phyloP scores from a whole-genome alignment of 2,888 invertebrate species.

The Scaptomyza tumidula region DNA sequence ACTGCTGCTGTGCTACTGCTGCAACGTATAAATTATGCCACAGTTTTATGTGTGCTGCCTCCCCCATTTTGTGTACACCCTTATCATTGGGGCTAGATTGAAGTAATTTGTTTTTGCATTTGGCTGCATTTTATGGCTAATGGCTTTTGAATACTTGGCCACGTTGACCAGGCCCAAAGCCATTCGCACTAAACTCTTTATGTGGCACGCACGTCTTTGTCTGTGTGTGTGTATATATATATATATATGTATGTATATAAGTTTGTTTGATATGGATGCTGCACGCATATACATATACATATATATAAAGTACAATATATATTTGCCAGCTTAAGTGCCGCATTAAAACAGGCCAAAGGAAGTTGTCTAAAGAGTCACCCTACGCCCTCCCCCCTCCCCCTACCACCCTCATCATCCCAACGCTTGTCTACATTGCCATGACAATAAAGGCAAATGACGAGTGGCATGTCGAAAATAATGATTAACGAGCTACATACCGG shows the following conservation, averaged over 20 bases:
- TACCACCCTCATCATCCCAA: not conserved
- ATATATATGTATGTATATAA: not conserved
- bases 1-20: conserved; percentile 38
- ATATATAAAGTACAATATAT: conserved; percentile 14
- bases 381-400: not conserved
- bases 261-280: conserved; percentile 1
- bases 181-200: conserved; percentile 21
- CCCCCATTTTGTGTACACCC: not conserved
- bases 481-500: conserved; percentile 68
- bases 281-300: conserved; percentile 15
- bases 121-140: conserved; percentile 77
- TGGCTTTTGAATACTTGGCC: conserved; percentile 70
- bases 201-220: not conserved
- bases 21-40: conserved; percentile 73
- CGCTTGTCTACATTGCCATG: conserved; percentile 69
- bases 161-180: conserved; percentile 36
- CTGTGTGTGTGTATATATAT: not conserved
- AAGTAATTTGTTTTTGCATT: conserved; percentile 71
- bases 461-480: conserved; percentile 80
- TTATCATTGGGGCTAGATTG: conserved; percentile 14
- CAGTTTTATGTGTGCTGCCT: conserved; percentile 43
- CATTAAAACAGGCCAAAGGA: conserved; percentile 66
- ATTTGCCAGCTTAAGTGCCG: conserved; percentile 75
- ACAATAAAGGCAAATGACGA: conserved; percentile 80
- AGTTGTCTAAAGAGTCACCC: conserved; percentile 27